Conservation (phyloP, 1,140 invertebrate genomes). For the Aplysia californica region DNA sequence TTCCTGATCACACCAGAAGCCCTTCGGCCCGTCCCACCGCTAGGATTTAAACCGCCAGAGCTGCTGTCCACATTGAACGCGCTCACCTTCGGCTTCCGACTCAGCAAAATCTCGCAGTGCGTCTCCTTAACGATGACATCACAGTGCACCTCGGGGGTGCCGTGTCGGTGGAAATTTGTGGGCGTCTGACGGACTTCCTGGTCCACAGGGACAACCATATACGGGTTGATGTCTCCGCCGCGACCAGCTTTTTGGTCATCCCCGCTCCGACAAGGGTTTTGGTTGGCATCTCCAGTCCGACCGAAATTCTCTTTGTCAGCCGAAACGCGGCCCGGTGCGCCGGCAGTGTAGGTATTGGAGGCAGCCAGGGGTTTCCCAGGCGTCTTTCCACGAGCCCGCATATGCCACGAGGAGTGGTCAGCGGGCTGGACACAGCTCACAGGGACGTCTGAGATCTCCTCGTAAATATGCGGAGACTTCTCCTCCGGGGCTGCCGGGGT, state of each 20-base stretch:
- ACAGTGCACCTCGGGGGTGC: conserved; percentile 27
- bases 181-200: conserved; percentile 20
- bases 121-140: conserved; percentile 29
- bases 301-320: too few relatives aligned
- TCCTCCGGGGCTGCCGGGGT: conserved; percentile 31
- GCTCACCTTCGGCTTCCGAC: conserved; percentile 14
- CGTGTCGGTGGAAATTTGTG: conserved; percentile 20
- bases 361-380: too few relatives aligned
- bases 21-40: not conserved
- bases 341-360: too few relatives aligned
- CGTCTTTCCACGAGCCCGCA: too few relatives aligned
- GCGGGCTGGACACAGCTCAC: too few relatives aligned
- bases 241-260: too few relatives aligned
- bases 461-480: conserved; percentile 45
- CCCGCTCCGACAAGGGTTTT: too few relatives aligned
- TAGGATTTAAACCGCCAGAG: not conserved
- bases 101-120: conserved; percentile 23
- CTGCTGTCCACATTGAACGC: not conserved
- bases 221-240: conserved; percentile 6
- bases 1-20: too few relatives aligned
- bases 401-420: too few relatives aligned
- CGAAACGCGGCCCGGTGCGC: too few relatives aligned
- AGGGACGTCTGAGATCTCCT: conserved; percentile 48
- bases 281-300: too few relatives aligned
- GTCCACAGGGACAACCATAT: conserved; percentile 23